Conservation (phyloP, 2,797 vertebrate genomes). For the Gambelia wislizenii region DNA sequence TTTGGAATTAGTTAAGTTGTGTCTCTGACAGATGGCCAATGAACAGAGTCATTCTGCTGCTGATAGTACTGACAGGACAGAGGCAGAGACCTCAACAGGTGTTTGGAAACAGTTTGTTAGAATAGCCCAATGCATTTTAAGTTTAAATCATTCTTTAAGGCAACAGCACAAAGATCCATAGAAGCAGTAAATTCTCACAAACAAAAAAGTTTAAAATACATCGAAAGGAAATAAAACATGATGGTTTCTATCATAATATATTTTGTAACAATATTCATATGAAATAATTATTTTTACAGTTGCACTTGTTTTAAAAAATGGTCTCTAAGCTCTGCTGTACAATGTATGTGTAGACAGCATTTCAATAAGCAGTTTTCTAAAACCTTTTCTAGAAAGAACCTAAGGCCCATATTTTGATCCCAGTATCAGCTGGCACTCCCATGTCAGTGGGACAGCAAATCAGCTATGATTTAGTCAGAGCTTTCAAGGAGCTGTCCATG, state of each 20-base stretch:
- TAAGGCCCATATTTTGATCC: not conserved
- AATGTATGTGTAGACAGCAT: not conserved
- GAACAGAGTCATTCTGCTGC: not conserved
- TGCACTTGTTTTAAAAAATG: not conserved
- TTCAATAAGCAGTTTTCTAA: not conserved
- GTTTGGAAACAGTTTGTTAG: constrained; percentile 4
- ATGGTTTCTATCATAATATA: not conserved
- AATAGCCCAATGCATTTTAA: constrained; percentile 1
- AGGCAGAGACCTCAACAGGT: not conserved
- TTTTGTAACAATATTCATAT: not conserved
- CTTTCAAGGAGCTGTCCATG: too few relatives aligned
- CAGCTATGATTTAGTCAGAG: too few relatives aligned
- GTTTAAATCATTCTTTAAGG: not conserved
- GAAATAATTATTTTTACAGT: not conserved
- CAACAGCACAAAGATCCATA: not conserved
- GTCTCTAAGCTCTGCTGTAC: not conserved
- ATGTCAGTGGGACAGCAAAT: too few relatives aligned
- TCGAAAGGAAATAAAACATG: not conserved
- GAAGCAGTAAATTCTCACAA: not conserved
- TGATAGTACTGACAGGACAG: not conserved
- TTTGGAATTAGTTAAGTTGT: constrained; percentile 8
- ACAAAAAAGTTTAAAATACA: constrained; percentile 7
- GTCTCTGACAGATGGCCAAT: constrained; percentile 17
- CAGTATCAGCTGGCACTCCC: too few relatives aligned
- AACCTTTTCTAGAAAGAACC: too few relatives aligned